phyloP scores from a whole-genome alignment of 64 coral and sea anemone genomes.

The Trachythela sp. region DNA sequence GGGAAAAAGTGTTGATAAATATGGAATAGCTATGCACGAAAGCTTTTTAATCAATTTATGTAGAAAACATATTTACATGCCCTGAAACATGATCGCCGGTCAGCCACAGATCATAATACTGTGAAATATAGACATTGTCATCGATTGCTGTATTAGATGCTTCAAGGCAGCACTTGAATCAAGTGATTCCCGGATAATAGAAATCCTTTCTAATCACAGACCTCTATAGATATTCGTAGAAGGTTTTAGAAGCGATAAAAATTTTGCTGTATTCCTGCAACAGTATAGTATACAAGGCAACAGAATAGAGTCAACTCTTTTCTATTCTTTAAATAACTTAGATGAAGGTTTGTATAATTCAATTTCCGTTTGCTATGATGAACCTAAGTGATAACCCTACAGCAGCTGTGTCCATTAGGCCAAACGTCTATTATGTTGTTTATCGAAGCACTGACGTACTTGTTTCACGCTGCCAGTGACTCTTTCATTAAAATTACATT shows the following conservation, averaged over 20 bases:
- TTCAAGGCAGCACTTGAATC: not conserved
- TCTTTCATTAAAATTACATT: not conserved
- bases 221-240: not conserved
- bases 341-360: not conserved
- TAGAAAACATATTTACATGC: not conserved
- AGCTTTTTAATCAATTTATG: not conserved
- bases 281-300: not conserved
- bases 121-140: not conserved
- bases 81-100: not conserved
- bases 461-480: not conserved
- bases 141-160: not conserved
- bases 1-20: not conserved
- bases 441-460: not conserved
- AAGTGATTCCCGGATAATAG: not conserved
- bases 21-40: conserved; percentile 2
- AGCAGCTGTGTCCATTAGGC: conserved; percentile 16
- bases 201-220: not conserved
- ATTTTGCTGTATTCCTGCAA: not conserved
- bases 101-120: not conserved
- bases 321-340: conserved; percentile 19
- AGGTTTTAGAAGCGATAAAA: not conserved
- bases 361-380: conserved; percentile 12
- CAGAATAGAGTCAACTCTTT: not conserved
- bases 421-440: conserved; percentile 2
- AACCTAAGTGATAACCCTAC: not conserved